Conservation (phyloP, 2,797 vertebrate species). For the Dipus sagitta region DNA sequence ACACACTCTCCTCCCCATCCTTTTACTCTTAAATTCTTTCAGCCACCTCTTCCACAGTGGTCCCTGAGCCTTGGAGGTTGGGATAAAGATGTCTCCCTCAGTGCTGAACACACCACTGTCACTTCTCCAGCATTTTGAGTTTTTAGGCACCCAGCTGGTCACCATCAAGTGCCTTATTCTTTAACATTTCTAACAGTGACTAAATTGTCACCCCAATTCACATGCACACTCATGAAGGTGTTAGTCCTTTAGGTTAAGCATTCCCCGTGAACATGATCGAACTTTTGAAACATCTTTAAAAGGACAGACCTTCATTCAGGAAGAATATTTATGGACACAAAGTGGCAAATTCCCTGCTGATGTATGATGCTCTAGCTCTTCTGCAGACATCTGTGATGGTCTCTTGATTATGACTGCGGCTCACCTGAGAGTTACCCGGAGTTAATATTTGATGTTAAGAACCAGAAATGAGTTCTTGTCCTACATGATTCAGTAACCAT, state of each 20-base stretch:
- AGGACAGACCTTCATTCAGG: neutral
- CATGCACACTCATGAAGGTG: neutral
- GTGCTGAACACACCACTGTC: no score
- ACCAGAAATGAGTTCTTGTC: neutral
- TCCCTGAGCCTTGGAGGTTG: no score
- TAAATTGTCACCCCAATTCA: neutral
- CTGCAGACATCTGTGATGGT: neutral
- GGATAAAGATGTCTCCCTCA: no score
- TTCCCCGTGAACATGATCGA: neutral
- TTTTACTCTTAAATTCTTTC: no score
- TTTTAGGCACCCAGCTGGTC: no score
- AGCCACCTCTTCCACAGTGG: no score
- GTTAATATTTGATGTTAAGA: neutral
- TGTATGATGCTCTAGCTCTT: neutral
- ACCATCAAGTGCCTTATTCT: neutral
- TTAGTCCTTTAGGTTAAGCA: slow-evolving; percentile 27
- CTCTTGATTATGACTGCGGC: neutral
- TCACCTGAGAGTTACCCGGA: neutral
- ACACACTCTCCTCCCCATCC: no score
- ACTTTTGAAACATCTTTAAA: neutral
- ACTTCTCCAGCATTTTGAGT: no score
- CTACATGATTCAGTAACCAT: neutral
- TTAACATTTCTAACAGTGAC: neutral
- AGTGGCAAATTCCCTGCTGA: neutral
- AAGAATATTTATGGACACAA: neutral